Conservation (phyloP, 2,797 vertebrate genomes). For the Gadopsis bispinosus region DNA sequence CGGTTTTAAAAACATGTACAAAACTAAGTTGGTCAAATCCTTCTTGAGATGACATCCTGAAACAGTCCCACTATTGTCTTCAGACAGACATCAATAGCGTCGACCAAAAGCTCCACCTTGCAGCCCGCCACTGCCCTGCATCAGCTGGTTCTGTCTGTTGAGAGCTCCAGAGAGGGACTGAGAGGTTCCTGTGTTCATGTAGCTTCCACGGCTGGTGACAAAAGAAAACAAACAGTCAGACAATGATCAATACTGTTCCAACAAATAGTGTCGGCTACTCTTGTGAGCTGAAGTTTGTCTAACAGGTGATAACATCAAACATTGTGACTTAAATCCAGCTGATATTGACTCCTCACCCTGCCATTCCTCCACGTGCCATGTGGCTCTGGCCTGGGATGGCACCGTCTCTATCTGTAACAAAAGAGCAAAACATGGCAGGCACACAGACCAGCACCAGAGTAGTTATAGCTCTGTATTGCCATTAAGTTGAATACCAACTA, state of each 20-base stretch:
- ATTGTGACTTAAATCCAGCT: neutral
- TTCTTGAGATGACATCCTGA: conserved; percentile 33
- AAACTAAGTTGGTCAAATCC: conserved; percentile 42
- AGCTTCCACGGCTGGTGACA: conserved; percentile 85
- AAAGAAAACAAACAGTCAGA: conserved; percentile 7
- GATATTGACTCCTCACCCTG: conserved; percentile 83
- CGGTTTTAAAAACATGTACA: conserved; percentile 51
- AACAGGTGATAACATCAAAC: neutral
- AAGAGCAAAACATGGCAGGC: conserved; percentile 6
- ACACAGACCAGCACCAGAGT: neutral
- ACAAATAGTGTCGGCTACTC: neutral
- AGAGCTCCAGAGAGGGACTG: conserved; percentile 85
- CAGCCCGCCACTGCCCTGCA: conserved; percentile 82
- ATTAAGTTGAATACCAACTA: too few relatives aligned
- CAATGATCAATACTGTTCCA: neutral
- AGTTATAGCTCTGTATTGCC: neutral
- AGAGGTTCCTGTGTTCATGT: conserved; percentile 86
- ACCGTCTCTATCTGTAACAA: conserved; percentile 86
- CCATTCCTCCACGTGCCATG: conserved; percentile 88
- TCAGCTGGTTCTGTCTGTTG: conserved; percentile 86
- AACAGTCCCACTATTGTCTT: conserved; percentile 42
- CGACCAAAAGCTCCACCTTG: conserved; percentile 87
- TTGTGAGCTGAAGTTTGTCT: neutral
- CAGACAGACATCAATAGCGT: conserved; percentile 80
- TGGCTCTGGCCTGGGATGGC: conserved; percentile 87